Conservation (phyloP, 1,140 invertebrate species). For the Trigoniulus corallinus region DNA sequence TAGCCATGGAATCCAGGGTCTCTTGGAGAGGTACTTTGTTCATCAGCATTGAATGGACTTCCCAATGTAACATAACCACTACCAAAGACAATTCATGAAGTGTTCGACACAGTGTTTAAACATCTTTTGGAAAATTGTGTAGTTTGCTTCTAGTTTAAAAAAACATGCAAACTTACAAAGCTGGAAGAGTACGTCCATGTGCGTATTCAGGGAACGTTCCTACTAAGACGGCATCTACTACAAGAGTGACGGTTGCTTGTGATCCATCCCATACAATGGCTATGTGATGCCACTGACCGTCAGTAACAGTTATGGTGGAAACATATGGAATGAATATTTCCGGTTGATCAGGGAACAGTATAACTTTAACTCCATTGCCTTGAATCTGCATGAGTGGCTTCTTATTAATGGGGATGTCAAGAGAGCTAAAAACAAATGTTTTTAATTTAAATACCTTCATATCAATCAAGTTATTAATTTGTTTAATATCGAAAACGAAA, state of each 20-base stretch:
- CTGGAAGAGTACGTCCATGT: conserved; percentile 51
- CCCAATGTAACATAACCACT: conserved; percentile 86
- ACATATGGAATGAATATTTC: conserved; percentile 84
- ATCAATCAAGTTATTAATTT: not conserved
- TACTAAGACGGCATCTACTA: conserved; percentile 82
- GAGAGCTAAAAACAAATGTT: conserved; percentile 30
- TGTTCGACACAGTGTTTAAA: too few species aligned
- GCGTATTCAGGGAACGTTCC: conserved; percentile 74
- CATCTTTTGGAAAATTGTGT: too few species aligned
- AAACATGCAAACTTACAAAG: conserved; percentile 42
- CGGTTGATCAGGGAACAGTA: conserved; percentile 67
- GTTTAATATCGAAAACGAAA: too few species aligned
- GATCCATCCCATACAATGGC: conserved; percentile 85
- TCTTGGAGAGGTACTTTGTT: conserved; percentile 52
- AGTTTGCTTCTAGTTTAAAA: not conserved
- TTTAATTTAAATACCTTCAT: not conserved
- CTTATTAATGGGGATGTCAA: conserved; percentile 59
- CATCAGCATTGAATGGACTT: conserved; percentile 45
- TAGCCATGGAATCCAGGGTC: conserved; percentile 86
- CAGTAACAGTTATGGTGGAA: conserved; percentile 75
- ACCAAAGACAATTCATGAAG: conserved; percentile 19
- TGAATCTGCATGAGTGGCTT: conserved; percentile 71
- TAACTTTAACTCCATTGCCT: conserved; percentile 73
- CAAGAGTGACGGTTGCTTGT: conserved; percentile 56
- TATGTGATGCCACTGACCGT: conserved; percentile 92